A percentile compares a stretch with the other conserved stretches of the same genome.
phyloP scores from a whole-genome alignment of 2,797 vertebrate species.

The Amniataba percoides region DNA sequence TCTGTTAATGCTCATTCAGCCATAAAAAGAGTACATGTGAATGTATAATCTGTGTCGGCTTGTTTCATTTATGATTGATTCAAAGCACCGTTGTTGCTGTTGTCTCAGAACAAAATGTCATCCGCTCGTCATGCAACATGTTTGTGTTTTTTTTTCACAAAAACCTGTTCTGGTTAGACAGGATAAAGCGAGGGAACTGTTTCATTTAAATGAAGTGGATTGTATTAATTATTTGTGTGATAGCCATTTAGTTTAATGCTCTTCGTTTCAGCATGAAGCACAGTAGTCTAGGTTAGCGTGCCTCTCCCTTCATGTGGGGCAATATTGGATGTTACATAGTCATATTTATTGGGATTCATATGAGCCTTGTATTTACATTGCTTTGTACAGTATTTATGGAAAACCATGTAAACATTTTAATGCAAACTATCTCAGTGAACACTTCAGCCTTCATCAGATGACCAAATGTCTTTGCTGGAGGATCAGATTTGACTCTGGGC shows the following conservation, averaged over 20 bases:
- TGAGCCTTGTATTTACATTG: neutral
- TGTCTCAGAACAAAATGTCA: neutral
- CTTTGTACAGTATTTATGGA: neutral
- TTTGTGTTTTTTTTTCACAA: slow-evolving; percentile 29
- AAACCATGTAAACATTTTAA: neutral
- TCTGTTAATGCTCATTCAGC: neutral
- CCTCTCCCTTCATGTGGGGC: neutral
- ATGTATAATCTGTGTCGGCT: slow-evolving; percentile 13
- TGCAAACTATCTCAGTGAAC: neutral
- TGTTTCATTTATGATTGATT: slow-evolving; percentile 11
- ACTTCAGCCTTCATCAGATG: neutral
- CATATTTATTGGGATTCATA: slow-evolving; percentile 2
- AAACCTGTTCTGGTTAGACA: slow-evolving; percentile 35
- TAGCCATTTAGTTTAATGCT: neutral
- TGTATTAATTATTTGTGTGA: slow-evolving; percentile 19
- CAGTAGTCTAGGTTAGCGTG: neutral
- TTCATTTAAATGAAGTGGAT: neutral
- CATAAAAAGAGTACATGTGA: neutral
- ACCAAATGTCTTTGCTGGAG: neutral
- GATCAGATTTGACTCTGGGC: neutral
- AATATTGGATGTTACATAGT: neutral
- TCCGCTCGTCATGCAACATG: slow-evolving; percentile 15
- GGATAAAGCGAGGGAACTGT: neutral
- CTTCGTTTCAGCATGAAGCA: slow-evolving; percentile 11
- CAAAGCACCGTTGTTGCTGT: slow-evolving; percentile 11